A percentile compares a stretch with the other conserved stretches of the same genome.
These are phyloP conservation scores for Brenthis daphne DNA, from an alignment of 2,888 invertebrate genomes.

Conservation along the genomic window DNA sequence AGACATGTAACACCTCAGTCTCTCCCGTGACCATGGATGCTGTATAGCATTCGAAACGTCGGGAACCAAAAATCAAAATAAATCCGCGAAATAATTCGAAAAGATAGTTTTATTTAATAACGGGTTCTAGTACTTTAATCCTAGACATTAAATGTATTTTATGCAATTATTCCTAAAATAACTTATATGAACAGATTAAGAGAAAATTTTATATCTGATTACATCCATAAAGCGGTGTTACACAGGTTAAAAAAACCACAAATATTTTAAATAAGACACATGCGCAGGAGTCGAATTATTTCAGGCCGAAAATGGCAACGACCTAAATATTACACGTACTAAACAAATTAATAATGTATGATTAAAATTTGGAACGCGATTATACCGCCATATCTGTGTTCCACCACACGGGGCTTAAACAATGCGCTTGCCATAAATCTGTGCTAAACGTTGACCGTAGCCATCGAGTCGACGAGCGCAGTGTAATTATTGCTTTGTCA, in stretches of 20 bases:
- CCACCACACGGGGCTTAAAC: conserved; percentile 32
- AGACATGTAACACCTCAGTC: no score
- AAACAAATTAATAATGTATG: conserved; percentile 23
- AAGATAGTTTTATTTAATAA: no score
- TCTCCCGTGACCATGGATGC: no score
- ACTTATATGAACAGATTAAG: no score
- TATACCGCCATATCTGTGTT: conserved; percentile 23
- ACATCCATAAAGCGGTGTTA: neutral
- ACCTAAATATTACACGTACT: conserved; percentile 22
- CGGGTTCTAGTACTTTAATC: conserved; percentile 2
- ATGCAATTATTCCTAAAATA: no score
- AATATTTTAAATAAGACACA: neutral
- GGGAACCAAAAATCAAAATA: no score
- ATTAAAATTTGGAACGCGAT: conserved; percentile 29
- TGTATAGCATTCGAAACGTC: no score
- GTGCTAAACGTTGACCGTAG: conserved; percentile 20
- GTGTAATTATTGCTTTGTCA: no score
- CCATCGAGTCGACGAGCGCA: neutral
- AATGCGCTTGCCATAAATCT: conserved; percentile 40
- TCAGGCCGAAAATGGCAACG: conserved; percentile 15
- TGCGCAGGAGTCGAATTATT: conserved; percentile 10
- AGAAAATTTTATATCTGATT: no score
- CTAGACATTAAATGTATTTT: neutral
- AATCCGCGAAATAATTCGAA: no score
- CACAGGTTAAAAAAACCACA: neutral